Conservation (phyloP, 2,888 invertebrate species). For the Drosophila koepferae region DNA sequence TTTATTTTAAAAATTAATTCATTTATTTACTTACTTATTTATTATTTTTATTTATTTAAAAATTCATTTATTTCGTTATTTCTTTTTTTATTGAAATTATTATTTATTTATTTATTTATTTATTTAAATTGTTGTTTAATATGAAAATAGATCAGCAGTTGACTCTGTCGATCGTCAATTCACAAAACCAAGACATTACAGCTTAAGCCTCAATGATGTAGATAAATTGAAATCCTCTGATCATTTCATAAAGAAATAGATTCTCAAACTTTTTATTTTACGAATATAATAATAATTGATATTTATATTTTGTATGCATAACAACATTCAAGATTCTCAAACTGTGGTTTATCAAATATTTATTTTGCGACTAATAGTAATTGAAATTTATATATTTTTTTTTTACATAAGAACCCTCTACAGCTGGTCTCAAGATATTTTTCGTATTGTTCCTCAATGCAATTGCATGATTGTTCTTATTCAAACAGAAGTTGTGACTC, state of each 20-base stretch:
- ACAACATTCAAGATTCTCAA: background rate
- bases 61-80: too few species aligned
- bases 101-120: too few species aligned
- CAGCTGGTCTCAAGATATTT: background rate
- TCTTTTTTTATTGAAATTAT: too few species aligned
- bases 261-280: background rate
- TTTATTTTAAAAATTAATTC: too few species aligned
- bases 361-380: background rate
- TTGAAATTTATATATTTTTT: background rate
- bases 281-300: background rate
- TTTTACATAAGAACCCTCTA: background rate
- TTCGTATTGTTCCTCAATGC: background rate
- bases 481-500: background rate
- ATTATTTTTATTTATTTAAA: too few species aligned
- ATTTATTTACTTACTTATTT: too few species aligned
- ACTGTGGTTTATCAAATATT: background rate
- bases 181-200: too few species aligned
- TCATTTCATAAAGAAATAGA: background rate
- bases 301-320: background rate
- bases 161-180: too few species aligned
- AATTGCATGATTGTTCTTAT: background rate
- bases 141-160: too few species aligned
- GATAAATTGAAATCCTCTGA: background rate
- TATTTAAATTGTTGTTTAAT: too few species aligned
- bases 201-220: background rate